Conservation (phyloP, 23 tunicate genomes). For the Trididemnum nubilum region DNA sequence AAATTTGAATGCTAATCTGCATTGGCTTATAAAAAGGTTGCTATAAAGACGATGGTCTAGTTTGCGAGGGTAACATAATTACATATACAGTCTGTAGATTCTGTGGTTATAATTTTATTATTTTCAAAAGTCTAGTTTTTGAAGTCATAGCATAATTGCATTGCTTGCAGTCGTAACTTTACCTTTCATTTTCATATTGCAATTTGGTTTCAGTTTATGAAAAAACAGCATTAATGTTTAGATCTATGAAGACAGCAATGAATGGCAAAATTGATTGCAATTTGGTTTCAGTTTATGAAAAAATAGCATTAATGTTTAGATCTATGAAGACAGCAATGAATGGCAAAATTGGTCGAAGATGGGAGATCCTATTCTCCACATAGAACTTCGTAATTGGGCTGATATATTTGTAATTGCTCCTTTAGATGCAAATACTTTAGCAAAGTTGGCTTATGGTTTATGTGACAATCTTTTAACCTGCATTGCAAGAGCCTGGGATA, state of each 20-base stretch:
- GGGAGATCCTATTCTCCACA: slow-evolving; percentile 91
- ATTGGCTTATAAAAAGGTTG: too few relatives aligned
- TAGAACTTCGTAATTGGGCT: slow-evolving; percentile 91
- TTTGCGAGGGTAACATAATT: too few relatives aligned
- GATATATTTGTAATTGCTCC: slow-evolving; percentile 88
- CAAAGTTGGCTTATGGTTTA: slow-evolving; percentile 80
- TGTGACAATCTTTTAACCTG: slow-evolving; percentile 93
- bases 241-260: slow-evolving; percentile 67
- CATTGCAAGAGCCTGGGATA: slow-evolving; percentile 86
- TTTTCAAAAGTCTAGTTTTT: too few relatives aligned
- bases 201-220: not conserved
- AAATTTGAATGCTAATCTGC: too few relatives aligned
- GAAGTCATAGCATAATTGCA: too few relatives aligned
- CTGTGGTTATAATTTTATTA: too few relatives aligned
- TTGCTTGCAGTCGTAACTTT: too few relatives aligned
- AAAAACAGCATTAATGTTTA: too few relatives aligned
- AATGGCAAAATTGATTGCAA: slow-evolving; percentile 87
- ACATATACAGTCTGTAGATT: too few relatives aligned
- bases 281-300: not conserved
- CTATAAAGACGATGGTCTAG: too few relatives aligned
- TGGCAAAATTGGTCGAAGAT: slow-evolving; percentile 79
- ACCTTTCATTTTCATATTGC: too few relatives aligned
- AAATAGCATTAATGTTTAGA: too few relatives aligned
- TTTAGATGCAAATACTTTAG: slow-evolving; percentile 91
- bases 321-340: slow-evolving; percentile 68